Evolutionary conservation across 2,888 invertebrate species (phyloP).

Genomic region (Laothoe populi): DNA sequence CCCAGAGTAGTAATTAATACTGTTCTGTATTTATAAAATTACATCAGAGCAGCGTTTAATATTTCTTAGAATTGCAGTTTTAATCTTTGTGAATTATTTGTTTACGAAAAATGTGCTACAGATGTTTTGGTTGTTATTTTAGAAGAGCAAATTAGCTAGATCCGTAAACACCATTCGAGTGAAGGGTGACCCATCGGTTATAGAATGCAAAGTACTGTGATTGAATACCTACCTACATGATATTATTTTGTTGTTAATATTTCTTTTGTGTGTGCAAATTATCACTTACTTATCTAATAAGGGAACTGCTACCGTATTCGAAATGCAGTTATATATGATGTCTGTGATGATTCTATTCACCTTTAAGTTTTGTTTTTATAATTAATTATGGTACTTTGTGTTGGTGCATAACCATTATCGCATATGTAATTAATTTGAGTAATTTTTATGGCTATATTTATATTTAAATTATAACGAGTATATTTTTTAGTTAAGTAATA

Average conservation of each 20-base stretch:
- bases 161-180: background rate
- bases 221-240: slow-evolving; percentile 25
- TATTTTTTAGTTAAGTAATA: slow-evolving; percentile 12
- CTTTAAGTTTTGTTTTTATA: slow-evolving; percentile 15
- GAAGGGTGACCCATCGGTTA: background rate
- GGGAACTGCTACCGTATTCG: background rate
- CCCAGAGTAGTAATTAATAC: too few species aligned
- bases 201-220: slow-evolving; percentile 22
- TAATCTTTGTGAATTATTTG: background rate
- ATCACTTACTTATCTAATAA: background rate
- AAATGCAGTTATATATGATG: slow-evolving; percentile 13
- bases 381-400: slow-evolving; percentile 13
- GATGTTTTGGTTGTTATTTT: background rate
- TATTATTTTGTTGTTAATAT: slow-evolving; percentile 25
- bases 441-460: slow-evolving; percentile 13
- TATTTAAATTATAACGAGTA: slow-evolving; percentile 1
- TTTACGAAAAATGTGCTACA: background rate
- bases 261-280: slow-evolving; percentile 23
- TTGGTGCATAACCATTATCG: background rate
- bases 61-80: background rate
- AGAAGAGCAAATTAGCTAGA: background rate
- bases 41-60: too few species aligned
- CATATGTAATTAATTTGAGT: slow-evolving; percentile 22
- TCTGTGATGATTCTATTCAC: slow-evolving; percentile 19
- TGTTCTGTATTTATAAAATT: too few species aligned